Conservation (phyloP, 2,113 vertebrate species). For the Ceyx margarethae region DNA sequence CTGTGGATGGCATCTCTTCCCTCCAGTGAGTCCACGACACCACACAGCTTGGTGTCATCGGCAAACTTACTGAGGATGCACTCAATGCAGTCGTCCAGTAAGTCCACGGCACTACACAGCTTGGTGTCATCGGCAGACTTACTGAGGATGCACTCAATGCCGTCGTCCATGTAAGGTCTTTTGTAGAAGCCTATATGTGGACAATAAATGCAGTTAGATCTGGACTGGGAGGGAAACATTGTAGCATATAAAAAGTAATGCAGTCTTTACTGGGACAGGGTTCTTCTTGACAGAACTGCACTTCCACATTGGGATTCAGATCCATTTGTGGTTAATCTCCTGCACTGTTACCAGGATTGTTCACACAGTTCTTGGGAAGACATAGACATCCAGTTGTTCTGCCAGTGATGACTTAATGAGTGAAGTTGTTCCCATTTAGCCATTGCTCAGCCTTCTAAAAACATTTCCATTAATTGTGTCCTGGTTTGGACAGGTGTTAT, state of each 20-base stretch:
- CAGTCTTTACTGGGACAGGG: background rate
- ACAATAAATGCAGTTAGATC: background rate
- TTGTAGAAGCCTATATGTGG: background rate
- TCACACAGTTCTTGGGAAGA: background rate
- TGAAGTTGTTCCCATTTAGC: background rate
- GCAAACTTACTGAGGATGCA: no score
- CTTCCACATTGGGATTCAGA: background rate
- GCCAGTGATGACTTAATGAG: background rate
- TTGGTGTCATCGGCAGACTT: no score
- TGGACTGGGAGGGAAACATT: background rate
- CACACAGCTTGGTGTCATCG: no score
- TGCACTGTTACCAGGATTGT: background rate
- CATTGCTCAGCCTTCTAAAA: background rate
- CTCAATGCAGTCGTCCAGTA: no score
- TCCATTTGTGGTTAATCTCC: background rate
- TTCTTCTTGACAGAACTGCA: background rate
- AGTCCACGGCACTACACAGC: no score
- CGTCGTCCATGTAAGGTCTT: background rate
- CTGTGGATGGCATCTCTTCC: no score
- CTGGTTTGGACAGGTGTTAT: no score
- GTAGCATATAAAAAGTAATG: background rate
- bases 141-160: no score
- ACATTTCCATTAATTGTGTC: background rate
- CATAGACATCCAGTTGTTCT: background rate
- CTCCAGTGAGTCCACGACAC: no score